phyloP scores from a whole-genome alignment of 1,140 invertebrate species.

The Pseudomyrmex sp. region DNA sequence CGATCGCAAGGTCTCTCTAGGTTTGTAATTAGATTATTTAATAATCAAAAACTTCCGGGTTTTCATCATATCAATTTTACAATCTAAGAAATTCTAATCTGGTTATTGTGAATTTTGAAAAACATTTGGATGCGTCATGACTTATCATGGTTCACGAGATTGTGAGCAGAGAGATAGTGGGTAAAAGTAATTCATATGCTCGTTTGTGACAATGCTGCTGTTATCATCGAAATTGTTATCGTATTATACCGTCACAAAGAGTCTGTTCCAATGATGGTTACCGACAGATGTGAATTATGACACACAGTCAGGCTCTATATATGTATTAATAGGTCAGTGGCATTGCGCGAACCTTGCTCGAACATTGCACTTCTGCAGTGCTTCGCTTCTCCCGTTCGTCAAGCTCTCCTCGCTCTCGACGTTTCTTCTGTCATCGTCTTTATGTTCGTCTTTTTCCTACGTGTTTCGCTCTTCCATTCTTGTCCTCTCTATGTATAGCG shows the following conservation, averaged over 20 bases:
- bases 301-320: slow-evolving; percentile 77
- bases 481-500: slow-evolving; percentile 2
- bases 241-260: slow-evolving; percentile 76
- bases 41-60: slow-evolving; percentile 24
- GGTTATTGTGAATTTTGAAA: neutral
- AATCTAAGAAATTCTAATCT: no score
- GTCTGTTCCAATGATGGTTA: slow-evolving; percentile 75
- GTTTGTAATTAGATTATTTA: slow-evolving; percentile 1
- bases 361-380: slow-evolving; percentile 80
- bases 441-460: slow-evolving; percentile 23
- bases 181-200: neutral
- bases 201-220: slow-evolving; percentile 28
- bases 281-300: slow-evolving; percentile 69
- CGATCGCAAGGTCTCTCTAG: neutral
- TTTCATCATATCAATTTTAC: neutral
- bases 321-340: slow-evolving; percentile 85
- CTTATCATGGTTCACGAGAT: no score
- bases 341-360: slow-evolving; percentile 80
- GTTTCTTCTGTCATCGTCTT: slow-evolving; percentile 41
- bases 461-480: slow-evolving; percentile 35
- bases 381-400: slow-evolving; percentile 24
- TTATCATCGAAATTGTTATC: slow-evolving; percentile 63
- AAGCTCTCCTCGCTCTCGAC: slow-evolving; percentile 38
- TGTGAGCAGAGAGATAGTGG: neutral
- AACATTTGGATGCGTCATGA: neutral